A percentile compares a stretch with the other conserved stretches of the same genome.
phyloP scores from a whole-genome alignment of 2,113 vertebrate species.

The Tetraodon nigroviridis region DNA sequence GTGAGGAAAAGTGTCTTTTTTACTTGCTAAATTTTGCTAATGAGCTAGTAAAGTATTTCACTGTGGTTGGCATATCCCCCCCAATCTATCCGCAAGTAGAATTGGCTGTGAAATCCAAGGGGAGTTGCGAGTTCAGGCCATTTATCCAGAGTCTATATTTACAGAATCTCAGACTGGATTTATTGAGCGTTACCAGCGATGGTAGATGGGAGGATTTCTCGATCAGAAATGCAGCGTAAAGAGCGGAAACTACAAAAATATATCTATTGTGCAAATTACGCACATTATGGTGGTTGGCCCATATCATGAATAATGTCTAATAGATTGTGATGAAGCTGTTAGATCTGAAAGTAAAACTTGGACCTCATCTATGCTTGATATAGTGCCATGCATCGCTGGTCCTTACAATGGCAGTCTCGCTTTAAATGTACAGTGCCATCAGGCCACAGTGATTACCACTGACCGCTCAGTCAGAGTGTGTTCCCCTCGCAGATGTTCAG shows the following conservation, averaged over 20 bases:
- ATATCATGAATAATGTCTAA: conserved; percentile 22
- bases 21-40: conserved; percentile 32
- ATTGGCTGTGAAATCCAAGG: conserved; percentile 17
- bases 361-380: conserved; percentile 1
- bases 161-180: conserved; percentile 5
- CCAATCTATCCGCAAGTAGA: conserved; percentile 10
- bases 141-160: conserved; percentile 31
- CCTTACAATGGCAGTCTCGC: too few species aligned
- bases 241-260: conserved; percentile 16
- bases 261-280: conserved; percentile 29
- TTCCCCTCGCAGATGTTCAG: too few species aligned
- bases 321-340: conserved; percentile 15
- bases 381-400: background rate
- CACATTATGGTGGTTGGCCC: conserved; percentile 8
- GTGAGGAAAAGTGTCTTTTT: conserved; percentile 4
- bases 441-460: too few species aligned
- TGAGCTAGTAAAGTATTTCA: conserved; percentile 19
- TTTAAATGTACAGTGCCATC: background rate
- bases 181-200: conserved; percentile 11
- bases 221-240: conserved; percentile 8
- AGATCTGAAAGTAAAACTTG: conserved; percentile 19
- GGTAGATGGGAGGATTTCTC: conserved; percentile 16
- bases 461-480: too few species aligned
- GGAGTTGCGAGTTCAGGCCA: conserved; percentile 10
- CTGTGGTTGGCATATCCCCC: background rate